Evolutionary conservation across 2,113 vertebrate species (phyloP).

Genomic region (Gnathonemus longibarbis): DNA sequence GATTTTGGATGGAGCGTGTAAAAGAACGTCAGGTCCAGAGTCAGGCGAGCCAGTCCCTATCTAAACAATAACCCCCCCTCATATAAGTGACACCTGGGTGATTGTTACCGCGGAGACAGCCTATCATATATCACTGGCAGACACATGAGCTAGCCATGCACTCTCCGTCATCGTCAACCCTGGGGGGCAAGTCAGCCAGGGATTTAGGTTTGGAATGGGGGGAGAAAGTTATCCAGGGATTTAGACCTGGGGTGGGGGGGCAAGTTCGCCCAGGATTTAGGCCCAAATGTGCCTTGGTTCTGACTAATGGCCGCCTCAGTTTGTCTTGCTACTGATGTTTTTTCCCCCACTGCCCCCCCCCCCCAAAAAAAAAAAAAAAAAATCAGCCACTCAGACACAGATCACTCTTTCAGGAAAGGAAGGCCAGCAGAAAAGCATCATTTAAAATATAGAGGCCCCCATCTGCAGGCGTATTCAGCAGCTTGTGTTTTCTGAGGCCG

Average conservation of each 20-base stretch:
- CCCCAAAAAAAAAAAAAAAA: background rate
- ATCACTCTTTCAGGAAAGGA: background rate
- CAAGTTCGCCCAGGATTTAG: background rate
- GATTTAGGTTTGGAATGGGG: background rate
- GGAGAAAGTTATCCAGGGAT: background rate
- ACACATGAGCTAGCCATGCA: background rate
- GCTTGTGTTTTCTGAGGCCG: background rate
- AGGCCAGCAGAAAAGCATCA: background rate
- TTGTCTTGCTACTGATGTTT: background rate
- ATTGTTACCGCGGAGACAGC: background rate
- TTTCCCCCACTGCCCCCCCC: background rate
- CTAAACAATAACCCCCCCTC: background rate
- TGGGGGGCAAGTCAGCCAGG: background rate
- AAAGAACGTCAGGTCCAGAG: background rate
- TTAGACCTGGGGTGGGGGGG: background rate
- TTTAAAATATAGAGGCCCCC: background rate
- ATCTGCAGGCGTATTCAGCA: background rate
- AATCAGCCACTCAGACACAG: background rate
- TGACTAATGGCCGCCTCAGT: background rate
- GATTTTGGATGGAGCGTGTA: background rate
- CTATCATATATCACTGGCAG: background rate
- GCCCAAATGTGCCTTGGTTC: background rate
- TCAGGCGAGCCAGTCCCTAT: background rate
- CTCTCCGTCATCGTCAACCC: background rate
- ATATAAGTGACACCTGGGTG: background rate